These are phyloP conservation scores for Onychomys torridus DNA, from an alignment of 2,797 vertebrate species.

Conservation along the genomic window DNA sequence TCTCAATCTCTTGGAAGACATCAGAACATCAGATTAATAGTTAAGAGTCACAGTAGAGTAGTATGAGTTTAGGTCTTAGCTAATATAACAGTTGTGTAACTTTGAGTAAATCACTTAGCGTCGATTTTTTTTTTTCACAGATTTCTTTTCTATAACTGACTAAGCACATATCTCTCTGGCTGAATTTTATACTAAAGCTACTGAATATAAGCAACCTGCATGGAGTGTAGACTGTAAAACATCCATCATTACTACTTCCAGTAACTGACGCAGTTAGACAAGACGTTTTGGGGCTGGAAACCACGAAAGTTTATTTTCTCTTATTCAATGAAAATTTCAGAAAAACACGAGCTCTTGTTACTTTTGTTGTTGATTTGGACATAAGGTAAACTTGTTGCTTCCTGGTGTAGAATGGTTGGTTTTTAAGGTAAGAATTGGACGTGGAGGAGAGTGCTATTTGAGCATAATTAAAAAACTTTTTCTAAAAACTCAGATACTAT, in stretches of 20 bases:
- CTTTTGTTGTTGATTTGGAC: neutral
- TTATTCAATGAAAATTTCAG: neutral
- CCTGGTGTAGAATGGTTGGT: neutral
- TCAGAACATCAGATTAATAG: neutral
- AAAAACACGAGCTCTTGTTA: slow-evolving; percentile 4
- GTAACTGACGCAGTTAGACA: neutral
- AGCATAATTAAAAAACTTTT: neutral
- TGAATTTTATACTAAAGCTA: neutral
- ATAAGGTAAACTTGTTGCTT: slow-evolving; percentile 45
- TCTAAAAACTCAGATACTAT: neutral
- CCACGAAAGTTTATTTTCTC: neutral
- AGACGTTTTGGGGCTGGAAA: neutral
- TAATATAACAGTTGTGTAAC: neutral
- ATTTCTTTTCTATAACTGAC: slow-evolving; percentile 10
- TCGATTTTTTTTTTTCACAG: neutral
- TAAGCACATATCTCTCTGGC: neutral
- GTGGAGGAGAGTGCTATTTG: neutral
- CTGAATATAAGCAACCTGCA: neutral
- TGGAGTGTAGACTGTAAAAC: neutral
- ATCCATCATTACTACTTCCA: neutral
- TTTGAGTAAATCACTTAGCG: slow-evolving; percentile 30
- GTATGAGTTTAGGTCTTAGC: neutral
- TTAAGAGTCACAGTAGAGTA: neutral
- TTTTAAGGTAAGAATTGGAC: slow-evolving; percentile 2
- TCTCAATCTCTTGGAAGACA: neutral